Evolutionary conservation across 1,140 invertebrate genomes (phyloP), one percentile per base, ranked within the genome.

Genomic region (Drosophila pectinifera): DNA sequence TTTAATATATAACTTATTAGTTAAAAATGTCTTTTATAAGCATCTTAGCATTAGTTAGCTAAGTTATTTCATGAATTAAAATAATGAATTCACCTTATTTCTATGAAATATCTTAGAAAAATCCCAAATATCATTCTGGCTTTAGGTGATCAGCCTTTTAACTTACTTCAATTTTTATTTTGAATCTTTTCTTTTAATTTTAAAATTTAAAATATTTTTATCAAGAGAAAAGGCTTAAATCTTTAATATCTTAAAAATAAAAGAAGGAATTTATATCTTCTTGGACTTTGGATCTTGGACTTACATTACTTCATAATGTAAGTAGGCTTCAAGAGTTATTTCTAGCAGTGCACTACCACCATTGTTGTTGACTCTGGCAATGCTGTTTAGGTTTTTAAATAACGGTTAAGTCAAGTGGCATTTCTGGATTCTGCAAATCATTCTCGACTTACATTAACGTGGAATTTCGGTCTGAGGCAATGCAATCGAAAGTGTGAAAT

Each of bases 361-460:
- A 70, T 42, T 69, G 73, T 46, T 75, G 49, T 42, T 84, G 34
- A 20, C 28, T 34, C 64, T 22, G 22, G 10, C n/a, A 31, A 26
- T 46, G 62, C 13, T 45, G 24, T 74, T 85, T 42, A 78, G 83
- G 73, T 84, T 88, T 83, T 88, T 88, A 84, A 88, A 88, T 89
- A 88, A 84, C 83, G 76, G 84, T 89, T 84, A 89, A 89, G 64
- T 67, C 83, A 83, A 88, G 63, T 74, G 84, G 48, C 73, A 88
- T 88, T 88, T 80, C 63, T 22, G 34, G 42, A 89, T 89, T 80
- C 62, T 84, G 84, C 84, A 89, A 88, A 73, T 88, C 84, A 88
- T 88, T 89, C 84, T 78, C 75, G 20, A 10, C 65, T 57, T 41
- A 57, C 63, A 83, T 80, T 79, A 65, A 41, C 49, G 13, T 75